Evolutionary conservation across 2,113 vertebrate species (phyloP), one percentile per base, ranked within the genome.

Genomic region (Centropristis striata): DNA sequence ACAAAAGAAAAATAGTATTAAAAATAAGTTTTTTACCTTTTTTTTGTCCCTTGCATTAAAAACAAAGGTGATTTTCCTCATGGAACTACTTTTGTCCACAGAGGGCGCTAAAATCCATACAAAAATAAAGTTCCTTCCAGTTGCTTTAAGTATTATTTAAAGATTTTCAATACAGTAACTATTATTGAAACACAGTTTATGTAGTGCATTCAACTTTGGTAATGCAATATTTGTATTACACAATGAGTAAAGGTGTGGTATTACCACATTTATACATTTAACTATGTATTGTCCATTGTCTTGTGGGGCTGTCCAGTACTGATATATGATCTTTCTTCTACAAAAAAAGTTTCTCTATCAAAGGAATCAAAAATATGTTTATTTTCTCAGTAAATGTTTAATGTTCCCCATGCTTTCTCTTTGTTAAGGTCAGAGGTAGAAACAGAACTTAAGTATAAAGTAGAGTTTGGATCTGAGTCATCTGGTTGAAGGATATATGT

Each of bases 241-340:
- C 12, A 20, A n/a, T 44, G 27, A 39, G 10, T 4, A 20, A 66
- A n/a, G 6, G 21, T n/a, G 23, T 51, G 8, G 15, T 47, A 0
- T 47, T 11, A 25, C 1, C 2, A 11, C 23, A 32, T 74, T 63
- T 53, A 53, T 73, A 53, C n/a, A 28, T 15, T 50, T 39, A 18
- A 25, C 10, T 27, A 21, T 70, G 8, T n/a, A 27, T 12, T 13
- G 1, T 3, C 18, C 53, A 8, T n/a, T 27, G 11, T 28, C 18
- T 15, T 28, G 41, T 28, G 59, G 54, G 47, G 83, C 73, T 78
- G 73, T 70, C 67, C 39, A 25, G 61, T 73, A 46, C 75, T 80
- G 66, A 78, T 71, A 72, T 14, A 12, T 21, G 23, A 36, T 55
- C 18, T 21, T 23, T 51, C 8, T 27, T 23, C 27, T 15, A 4